Evolutionary conservation across 2,113 vertebrate species (phyloP), one percentile per base, ranked within the genome.

Genomic region (Microcebus lehilahytsara): DNA sequence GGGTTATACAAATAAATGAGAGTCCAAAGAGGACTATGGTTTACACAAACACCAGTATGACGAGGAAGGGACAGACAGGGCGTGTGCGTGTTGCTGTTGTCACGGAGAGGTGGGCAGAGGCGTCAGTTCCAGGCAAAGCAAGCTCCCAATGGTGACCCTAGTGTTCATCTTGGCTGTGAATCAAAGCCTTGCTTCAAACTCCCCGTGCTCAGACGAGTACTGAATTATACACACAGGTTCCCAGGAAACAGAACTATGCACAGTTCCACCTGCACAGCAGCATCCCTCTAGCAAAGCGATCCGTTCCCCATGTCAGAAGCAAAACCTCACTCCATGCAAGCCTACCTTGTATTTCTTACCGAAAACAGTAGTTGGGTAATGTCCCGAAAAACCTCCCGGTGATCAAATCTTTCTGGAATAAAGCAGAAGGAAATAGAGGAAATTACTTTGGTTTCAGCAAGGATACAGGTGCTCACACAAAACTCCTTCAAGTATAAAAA

Each of bases 391-490:
- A 16, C 22, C 83, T 92, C 75, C 60, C 12, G 84, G 46, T 30
- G 88, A 92, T 27, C 62, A 34, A 89, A 40, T 77, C 89, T 96
- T 96, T 66, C 98, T 98, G 93, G 42, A 98, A 98, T 77, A 92
- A 97, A 98, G 56, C 69, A 95, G 75, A 96, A 93, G 10, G 27
- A 95, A 95, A 92, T 0, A 95, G 77, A 93, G 56, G 27, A 93
- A 64, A 84, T 89, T 25, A 93, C 16, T 94, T 85, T 74, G 69
- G 67, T 74, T 94, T 91, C 69, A 89, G 88, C 69, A 96, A 92
- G 32, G 60, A 88, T 9, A 32, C 6, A 8, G 60, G 17, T 42
- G 75, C 71, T 71, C 51, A 34, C 7, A 51, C 1, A 85, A 53
- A 2, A 19, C 71, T 81, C 88, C 58, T 89, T 17, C n/a, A 34